Evolutionary conservation across 1,140 invertebrate genomes (phyloP).

Genomic region (Scaptomyza montana): DNA sequence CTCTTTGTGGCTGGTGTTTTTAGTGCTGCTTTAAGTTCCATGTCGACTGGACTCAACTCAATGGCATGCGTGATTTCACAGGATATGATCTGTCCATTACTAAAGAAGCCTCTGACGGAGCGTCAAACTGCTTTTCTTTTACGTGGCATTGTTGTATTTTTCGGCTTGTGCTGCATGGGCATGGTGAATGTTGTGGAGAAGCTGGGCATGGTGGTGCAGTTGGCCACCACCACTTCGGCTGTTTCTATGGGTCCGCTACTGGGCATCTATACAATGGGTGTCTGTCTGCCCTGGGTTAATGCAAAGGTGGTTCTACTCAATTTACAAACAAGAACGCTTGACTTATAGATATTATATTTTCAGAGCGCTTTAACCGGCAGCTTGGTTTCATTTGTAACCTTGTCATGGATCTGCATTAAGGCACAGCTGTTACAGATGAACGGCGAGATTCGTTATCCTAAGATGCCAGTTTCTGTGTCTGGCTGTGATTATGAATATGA

Average conservation of each 20-base stretch:
- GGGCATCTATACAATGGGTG: slow-evolving; percentile 92
- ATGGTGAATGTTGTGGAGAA: slow-evolving; percentile 90
- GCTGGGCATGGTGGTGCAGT: slow-evolving; percentile 89
- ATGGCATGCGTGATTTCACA: slow-evolving; percentile 96
- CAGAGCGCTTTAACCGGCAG: slow-evolving; percentile 69
- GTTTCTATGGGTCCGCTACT: slow-evolving; percentile 91
- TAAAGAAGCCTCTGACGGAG: slow-evolving; percentile 86
- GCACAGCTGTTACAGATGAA: slow-evolving; percentile 88
- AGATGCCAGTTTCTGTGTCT: slow-evolving; percentile 86
- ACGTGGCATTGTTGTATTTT: slow-evolving; percentile 88
- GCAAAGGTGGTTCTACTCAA: slow-evolving; percentile 85
- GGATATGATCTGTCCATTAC: slow-evolving; percentile 89
- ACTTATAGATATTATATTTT: not conserved
- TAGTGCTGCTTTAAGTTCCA: slow-evolving; percentile 93
- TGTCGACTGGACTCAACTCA: slow-evolving; percentile 96
- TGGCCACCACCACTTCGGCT: slow-evolving; percentile 88
- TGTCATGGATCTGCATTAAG: slow-evolving; percentile 69
- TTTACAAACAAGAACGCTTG: not conserved
- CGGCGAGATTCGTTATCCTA: slow-evolving; percentile 86
- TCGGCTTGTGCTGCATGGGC: slow-evolving; percentile 87
- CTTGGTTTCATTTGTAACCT: slow-evolving; percentile 54
- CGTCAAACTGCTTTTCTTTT: slow-evolving; percentile 87
- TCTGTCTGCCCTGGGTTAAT: slow-evolving; percentile 93
- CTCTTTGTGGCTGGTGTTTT: slow-evolving; percentile 94
- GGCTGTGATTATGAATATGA: slow-evolving; percentile 85